Base-by-base conservation (phyloP, 2,113 vertebrate species). In the Eubucco bourcierii region DNA sequence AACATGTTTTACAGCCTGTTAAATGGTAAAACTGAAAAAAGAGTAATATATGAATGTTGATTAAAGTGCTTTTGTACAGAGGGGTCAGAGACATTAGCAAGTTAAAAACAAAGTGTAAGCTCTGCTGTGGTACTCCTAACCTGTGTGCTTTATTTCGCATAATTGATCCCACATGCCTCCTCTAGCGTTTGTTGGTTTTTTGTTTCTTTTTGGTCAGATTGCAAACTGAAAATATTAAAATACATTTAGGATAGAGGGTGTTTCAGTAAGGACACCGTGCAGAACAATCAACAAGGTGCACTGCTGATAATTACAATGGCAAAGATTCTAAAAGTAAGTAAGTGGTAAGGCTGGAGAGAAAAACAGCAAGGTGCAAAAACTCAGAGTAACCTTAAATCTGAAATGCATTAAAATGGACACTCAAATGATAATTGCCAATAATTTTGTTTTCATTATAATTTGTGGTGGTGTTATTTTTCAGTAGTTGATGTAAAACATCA, bases 41-140 rank as follows among this genome's bases (percentile, higher is more conserved):
- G 96, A 25, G 24, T 60, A 98, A 98, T 97, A 97, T 97, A 98
- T 98, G 96, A 84, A 84, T 92, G 97, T 97, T 98, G 98, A 99
- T 99, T 98, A 98, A 99, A 98, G 98, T 98, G 97, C 97, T 99
- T 98, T 98, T 97, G 96, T 97, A 96, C 96, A 95, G 97, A 98
- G 97, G 97, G 98, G 98, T 99, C 98, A 98, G 98, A 99, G 98
- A 98, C 98, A 98, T 98, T 98, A 99, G 92, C 96, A 98, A 98
- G 98, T 98, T 98, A 97, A 97, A 96, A 98, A 98, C 97, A 97
- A 97, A 98, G 98, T 95, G 97, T 97, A 97, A 98, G 98, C 97
- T 94, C 86, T 97, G 98, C 96, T 97, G 90, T 97, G 93, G 96
- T 96, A 90, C 97, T 93, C 97, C 96, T 95, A 97, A 97, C 97